Evolutionary conservation across 1,140 invertebrate species (phyloP), one percentile per base, ranked within the genome.

Genomic region (Drosophila tsacasi): DNA sequence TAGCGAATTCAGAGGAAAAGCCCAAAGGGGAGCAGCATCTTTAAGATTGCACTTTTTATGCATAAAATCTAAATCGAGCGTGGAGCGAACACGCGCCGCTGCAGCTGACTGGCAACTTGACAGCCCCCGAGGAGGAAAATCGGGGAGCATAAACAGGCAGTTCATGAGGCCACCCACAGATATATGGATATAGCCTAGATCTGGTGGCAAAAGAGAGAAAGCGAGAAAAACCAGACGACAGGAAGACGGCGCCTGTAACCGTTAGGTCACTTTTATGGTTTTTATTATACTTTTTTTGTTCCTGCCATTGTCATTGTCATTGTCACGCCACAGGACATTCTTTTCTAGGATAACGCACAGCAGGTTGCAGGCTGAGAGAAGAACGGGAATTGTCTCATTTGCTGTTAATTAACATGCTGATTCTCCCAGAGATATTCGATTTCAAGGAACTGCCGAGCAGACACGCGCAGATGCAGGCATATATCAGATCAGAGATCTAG

Each of bases 41-140:
- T 55, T 55, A 37, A 76, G 78, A 90, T 84, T 35, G 76, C 69
- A 68, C 76, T 77, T 77, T 90, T 89, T 89, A 87, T 87, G 84
- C 84, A 87, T 87, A 87, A 87, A 87, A 87, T 81, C 84, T 87
- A 79, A 87, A 87, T 87, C 84, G 84, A 87, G 84, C 84, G 60
- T 89, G 50, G 66, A 80, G 75, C 50, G 42, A 80, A 90, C 81
- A 82, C 81, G 85, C 85, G 85, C 76, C 85, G 85, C 55, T 90
- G 79, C 81, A 90, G 85, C 50, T 76, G 81, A 89, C 85, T 89
- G 83, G 81, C 67, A 77, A 80, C 73, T 77, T 87, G 83, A 87
- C 83, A 87, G 83, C 64, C 81, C 27, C n/a, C 32, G n/a, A 30
- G 49, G 17, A 32, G 49, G 15, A 23, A 49, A 39, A 30, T 25